Evolutionary conservation across 2,888 invertebrate species (phyloP).

Genomic region (Dicycla oo): DNA sequence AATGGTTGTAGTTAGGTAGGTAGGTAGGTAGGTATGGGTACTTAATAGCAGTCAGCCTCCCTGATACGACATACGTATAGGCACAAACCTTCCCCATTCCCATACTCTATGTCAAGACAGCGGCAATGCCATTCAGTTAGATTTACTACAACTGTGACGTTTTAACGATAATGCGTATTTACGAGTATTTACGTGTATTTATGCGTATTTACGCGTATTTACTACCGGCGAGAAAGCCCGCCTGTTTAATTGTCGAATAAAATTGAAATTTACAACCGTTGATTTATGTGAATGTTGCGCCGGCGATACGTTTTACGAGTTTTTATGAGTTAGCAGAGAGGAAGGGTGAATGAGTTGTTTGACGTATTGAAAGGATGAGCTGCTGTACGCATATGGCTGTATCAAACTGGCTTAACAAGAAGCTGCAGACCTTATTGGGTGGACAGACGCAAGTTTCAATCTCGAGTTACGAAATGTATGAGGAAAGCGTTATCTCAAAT

Average conservation of each 20-base stretch:
- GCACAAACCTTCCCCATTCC: conserved; percentile 35
- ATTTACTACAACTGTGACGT: conserved; percentile 88
- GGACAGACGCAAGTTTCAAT: not conserved
- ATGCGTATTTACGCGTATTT: conserved; percentile 88
- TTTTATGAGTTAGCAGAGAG: conserved; percentile 72
- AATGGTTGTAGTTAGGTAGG: not conserved
- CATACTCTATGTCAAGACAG: conserved; percentile 75
- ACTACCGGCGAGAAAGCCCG: conserved; percentile 86
- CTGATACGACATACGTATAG: conserved; percentile 36
- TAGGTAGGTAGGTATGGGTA: not conserved
- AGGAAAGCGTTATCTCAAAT: not conserved
- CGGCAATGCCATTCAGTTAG: conserved; percentile 76
- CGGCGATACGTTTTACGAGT: conserved; percentile 75
- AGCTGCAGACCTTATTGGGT: not conserved
- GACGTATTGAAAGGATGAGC: conserved; percentile 54
- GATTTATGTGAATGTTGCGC: conserved; percentile 78
- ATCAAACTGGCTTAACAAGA: not conserved
- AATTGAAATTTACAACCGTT: conserved; percentile 88
- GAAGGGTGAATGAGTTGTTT: conserved; percentile 59
- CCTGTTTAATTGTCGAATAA: conserved; percentile 90
- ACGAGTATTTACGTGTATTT: conserved; percentile 89
- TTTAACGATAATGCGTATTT: conserved; percentile 90
- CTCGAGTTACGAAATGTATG: not conserved
- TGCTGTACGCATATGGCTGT: conserved; percentile 9
- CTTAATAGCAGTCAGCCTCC: conserved; percentile 16